phyloP scores from a whole-genome alignment of 2,113 vertebrate species.

The Machaerirhynchus nigripectus region DNA sequence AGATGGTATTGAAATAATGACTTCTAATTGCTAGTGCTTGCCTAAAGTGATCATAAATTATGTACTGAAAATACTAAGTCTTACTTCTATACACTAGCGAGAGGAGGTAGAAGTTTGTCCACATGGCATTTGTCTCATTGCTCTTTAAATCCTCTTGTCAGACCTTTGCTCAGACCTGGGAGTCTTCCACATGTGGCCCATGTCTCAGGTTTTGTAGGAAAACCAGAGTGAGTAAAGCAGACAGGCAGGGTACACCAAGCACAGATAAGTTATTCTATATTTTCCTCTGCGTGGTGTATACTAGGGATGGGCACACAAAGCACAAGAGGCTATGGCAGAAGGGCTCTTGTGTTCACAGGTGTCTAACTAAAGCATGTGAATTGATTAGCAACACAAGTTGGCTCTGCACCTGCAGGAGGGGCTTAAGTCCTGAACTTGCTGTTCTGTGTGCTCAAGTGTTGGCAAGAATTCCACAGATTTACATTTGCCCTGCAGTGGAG shows the following conservation, averaged over 20 bases:
- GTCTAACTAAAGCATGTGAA: background rate
- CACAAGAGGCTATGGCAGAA: background rate
- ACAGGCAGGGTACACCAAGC: background rate
- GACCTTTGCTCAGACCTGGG: background rate
- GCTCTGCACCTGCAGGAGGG: background rate
- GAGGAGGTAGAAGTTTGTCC: background rate
- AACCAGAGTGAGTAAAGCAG: background rate
- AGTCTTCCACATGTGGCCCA: background rate
- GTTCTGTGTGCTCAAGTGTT: background rate
- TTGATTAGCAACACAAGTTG: background rate
- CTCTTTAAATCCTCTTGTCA: background rate
- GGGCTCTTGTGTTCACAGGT: background rate
- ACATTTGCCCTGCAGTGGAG: background rate
- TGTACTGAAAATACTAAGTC: background rate
- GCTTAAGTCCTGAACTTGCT: background rate
- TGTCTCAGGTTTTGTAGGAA: background rate
- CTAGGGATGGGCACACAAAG: too few species aligned
- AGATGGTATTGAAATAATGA: background rate
- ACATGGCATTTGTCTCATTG: rapidly evolving
- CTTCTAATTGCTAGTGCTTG: background rate
- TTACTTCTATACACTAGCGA: background rate
- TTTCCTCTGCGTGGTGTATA: background rate
- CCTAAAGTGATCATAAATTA: background rate
- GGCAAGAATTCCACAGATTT: background rate
- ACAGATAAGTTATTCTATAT: background rate